A percentile compares a stretch with the other conserved stretches of the same genome.
These are phyloP conservation scores for Ectropis crepuscularia DNA, from an alignment of 2,888 invertebrate species.

Conservation along the genomic window DNA sequence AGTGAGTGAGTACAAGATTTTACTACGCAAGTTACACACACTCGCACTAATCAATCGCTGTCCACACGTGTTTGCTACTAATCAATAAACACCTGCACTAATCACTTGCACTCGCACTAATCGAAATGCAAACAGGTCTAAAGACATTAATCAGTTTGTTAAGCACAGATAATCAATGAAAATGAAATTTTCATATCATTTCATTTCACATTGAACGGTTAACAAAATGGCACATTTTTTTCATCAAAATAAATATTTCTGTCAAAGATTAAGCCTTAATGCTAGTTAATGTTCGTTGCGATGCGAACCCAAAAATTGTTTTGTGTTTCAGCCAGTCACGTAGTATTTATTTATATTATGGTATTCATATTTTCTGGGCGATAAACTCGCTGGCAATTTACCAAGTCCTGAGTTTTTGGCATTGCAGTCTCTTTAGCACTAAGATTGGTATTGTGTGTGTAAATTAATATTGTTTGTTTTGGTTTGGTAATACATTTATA, in stretches of 20 bases:
- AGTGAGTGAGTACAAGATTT: no score
- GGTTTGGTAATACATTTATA: neutral
- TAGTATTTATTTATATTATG: slow-evolving; percentile 40
- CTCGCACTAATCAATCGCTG: no score
- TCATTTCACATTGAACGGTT: neutral
- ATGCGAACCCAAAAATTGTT: slow-evolving; percentile 31
- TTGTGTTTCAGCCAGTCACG: slow-evolving; percentile 35
- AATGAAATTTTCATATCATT: neutral
- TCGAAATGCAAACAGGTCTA: no score
- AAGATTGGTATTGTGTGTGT: slow-evolving; percentile 20
- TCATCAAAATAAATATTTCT: neutral
- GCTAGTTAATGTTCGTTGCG: slow-evolving; percentile 11
- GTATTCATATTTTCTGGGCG: slow-evolving; percentile 35
- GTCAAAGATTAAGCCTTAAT: neutral
- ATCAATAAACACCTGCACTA: no score
- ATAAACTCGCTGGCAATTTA: slow-evolving; percentile 36
- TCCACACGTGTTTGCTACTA: no score
- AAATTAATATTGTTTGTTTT: slow-evolving; percentile 20
- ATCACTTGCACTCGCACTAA: no score
- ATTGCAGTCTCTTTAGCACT: slow-evolving; percentile 26
- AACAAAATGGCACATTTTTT: neutral
- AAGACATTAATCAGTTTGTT: no score
- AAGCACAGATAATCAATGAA: no score
- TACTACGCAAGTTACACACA: no score
- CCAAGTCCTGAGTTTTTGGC: slow-evolving; percentile 36